Conservation (phyloP, 2,797 vertebrate genomes). For the Parambassis ranga region DNA sequence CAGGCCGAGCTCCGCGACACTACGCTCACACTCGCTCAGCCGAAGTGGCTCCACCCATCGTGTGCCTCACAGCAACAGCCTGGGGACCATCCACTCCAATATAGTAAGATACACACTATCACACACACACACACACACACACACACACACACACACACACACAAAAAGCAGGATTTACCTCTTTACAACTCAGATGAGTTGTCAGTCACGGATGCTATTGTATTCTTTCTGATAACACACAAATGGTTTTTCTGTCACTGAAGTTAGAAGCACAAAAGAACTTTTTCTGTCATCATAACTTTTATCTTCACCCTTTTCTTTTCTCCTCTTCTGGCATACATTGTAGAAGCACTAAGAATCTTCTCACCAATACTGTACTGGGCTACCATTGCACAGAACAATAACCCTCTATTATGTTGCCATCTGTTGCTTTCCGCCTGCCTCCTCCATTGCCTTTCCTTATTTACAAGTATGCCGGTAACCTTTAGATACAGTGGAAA, state of each 20-base stretch:
- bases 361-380: slow-evolving; percentile 34
- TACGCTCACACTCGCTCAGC: slow-evolving; percentile 91
- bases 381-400: slow-evolving; percentile 31
- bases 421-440: slow-evolving; percentile 61
- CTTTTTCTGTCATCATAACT: not conserved
- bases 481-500: slow-evolving; percentile 31
- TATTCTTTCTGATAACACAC: too few relatives aligned
- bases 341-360: slow-evolving; percentile 11
- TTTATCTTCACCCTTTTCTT: not conserved
- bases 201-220: too few relatives aligned
- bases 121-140: not conserved
- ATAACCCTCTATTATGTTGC: slow-evolving; percentile 50
- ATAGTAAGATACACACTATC: slow-evolving; percentile 83
- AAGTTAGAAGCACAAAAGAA: not conserved
- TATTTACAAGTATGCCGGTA: slow-evolving; percentile 17
- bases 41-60: slow-evolving; percentile 85
- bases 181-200: slow-evolving; percentile 1
- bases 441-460: slow-evolving; percentile 40
- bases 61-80: slow-evolving; percentile 82
- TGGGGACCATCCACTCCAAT: slow-evolving; percentile 81
- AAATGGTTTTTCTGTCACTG: not conserved
- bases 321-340: slow-evolving; percentile 16
- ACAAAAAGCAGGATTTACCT: not conserved
- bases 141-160: slow-evolving; percentile 1
- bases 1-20: slow-evolving; percentile 80